phyloP scores from a whole-genome alignment of 2,113 vertebrate species.

The Seriola aureovittata region DNA sequence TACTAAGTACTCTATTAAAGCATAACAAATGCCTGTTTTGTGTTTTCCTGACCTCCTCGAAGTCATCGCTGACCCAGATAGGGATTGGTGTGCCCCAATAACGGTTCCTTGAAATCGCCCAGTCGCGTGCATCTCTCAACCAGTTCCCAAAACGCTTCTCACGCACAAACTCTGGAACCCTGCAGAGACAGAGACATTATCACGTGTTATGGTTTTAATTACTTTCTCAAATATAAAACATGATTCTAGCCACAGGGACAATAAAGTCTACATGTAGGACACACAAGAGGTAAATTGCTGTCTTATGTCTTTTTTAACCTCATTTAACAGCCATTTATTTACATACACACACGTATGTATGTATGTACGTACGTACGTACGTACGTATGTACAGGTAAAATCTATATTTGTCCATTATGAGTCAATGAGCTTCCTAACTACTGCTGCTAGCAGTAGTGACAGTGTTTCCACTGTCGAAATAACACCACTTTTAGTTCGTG shows the following conservation, averaged over 20 bases:
- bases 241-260: not conserved
- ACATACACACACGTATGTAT: no score
- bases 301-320: not conserved
- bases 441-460: not conserved
- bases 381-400: not conserved
- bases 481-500: not conserved
- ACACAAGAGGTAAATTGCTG: constrained; percentile 1
- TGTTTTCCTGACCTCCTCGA: constrained; percentile 89
- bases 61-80: constrained; percentile 96
- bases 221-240: not conserved
- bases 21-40: not conserved
- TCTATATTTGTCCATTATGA: not conserved
- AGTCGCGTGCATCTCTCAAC: constrained; percentile 95
- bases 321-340: not conserved
- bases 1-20: constrained; percentile 28
- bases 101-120: constrained; percentile 96
- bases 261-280: not conserved
- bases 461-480: not conserved
- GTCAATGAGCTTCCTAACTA: not conserved
- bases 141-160: constrained; percentile 99
- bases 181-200: constrained; percentile 63
- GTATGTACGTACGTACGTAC: no score
- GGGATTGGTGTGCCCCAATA: constrained; percentile 99
- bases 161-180: constrained; percentile 96
- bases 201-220: not conserved